Percentiles rank a stretch among this genome's conserved stretches.
Evolutionary conservation across 2,113 vertebrate species (phyloP).

Genomic region (Psittacus erithacus): DNA sequence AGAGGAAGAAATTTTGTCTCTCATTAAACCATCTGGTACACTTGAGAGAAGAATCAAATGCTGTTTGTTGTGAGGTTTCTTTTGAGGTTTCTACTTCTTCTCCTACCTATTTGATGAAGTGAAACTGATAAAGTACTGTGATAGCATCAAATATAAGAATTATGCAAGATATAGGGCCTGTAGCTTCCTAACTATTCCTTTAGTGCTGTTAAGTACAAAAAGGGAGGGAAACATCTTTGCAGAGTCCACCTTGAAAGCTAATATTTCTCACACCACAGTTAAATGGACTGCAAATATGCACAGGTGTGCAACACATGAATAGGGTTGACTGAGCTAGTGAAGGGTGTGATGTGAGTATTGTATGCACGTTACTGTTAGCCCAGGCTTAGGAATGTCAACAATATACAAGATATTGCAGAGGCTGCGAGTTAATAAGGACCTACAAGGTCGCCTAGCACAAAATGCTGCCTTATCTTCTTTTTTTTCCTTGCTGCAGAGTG

Average conservation of each 20-base stretch:
- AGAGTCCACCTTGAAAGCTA: conserved; percentile 44
- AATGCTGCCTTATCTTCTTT: not conserved
- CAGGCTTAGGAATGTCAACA: conserved; percentile 58
- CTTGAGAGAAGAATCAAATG: not conserved
- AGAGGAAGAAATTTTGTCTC: not conserved
- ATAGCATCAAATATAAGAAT: not conserved
- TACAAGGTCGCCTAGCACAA: not conserved
- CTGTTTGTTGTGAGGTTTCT: not conserved
- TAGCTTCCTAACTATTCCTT: not conserved
- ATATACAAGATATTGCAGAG: conserved; percentile 41
- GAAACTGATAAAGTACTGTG: not conserved
- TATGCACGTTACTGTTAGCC: conserved; percentile 33
- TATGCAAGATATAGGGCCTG: not conserved
- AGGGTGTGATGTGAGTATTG: conserved; percentile 24
- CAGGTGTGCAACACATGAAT: conserved; percentile 60
- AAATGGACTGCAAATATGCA: conserved; percentile 64
- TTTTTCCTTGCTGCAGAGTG: not conserved
- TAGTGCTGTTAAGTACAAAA: not conserved
- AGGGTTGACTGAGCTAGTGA: not conserved
- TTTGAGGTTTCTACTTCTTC: not conserved
- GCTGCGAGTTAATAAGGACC: conserved; percentile 2
- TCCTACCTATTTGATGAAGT: not conserved
- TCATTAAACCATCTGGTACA: not conserved
- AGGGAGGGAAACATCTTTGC: not conserved
- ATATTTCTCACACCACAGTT: conserved; percentile 27